These are phyloP conservation scores for Chrosomus eos DNA, from an alignment of 2,797 vertebrate species.

Conservation along the genomic window DNA sequence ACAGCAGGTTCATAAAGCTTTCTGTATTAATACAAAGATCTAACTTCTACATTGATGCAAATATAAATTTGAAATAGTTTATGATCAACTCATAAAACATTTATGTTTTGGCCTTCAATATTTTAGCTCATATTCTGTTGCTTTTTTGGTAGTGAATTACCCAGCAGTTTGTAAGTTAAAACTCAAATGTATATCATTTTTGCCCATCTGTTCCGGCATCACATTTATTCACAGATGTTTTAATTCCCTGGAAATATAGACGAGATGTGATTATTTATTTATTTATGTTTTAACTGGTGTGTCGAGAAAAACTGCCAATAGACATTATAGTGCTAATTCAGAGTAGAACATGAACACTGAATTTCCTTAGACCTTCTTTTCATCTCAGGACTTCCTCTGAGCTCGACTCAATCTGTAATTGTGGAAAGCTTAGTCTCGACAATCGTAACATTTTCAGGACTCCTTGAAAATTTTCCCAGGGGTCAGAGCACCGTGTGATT, in stretches of 20 bases:
- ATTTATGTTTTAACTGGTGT: constrained; percentile 1
- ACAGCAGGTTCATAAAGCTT: constrained; percentile 47
- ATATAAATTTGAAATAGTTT: constrained; percentile 26
- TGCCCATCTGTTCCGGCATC: constrained; percentile 56
- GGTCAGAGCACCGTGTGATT: constrained; percentile 30
- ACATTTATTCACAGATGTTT: constrained; percentile 52
- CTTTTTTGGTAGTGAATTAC: background rate
- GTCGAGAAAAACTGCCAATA: background rate
- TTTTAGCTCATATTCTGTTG: constrained; percentile 30
- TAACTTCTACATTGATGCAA: constrained; percentile 27
- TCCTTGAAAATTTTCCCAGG: constrained; percentile 22
- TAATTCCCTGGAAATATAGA: constrained; percentile 49
- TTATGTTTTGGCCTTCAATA: constrained; percentile 18
- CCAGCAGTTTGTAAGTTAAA: constrained; percentile 47
- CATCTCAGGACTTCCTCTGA: constrained; percentile 13
- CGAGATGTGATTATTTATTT: constrained; percentile 45
- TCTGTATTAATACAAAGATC: constrained; percentile 22
- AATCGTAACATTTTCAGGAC: constrained; percentile 5
- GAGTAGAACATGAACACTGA: background rate
- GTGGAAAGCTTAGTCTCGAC: constrained; percentile 3
- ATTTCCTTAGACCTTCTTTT: constrained; percentile 32
- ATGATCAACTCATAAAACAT: constrained; percentile 36
- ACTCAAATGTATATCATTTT: constrained; percentile 43
- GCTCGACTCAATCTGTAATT: constrained; percentile 21
- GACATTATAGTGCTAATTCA: constrained; percentile 25